Conservation (phyloP, 2,113 vertebrate genomes). For the Cheilinus undulatus region DNA sequence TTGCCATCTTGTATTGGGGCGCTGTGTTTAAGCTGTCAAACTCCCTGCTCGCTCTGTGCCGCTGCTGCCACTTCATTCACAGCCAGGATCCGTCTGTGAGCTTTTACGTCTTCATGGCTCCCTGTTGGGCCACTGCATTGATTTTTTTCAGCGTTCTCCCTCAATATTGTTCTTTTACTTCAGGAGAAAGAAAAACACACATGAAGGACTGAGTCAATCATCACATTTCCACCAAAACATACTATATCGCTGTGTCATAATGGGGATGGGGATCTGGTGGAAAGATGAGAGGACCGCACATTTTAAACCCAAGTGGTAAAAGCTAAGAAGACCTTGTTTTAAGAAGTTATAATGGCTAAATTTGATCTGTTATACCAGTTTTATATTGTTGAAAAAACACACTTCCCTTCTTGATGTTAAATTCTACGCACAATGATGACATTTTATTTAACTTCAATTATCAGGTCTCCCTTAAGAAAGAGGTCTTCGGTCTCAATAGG, state of each 20-base stretch:
- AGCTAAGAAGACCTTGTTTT: no score
- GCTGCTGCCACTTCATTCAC: constrained; percentile 45
- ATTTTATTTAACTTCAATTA: no score
- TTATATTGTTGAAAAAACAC: no score
- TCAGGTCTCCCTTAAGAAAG: no score
- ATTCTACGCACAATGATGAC: no score
- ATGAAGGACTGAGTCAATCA: background rate
- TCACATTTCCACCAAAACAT: background rate
- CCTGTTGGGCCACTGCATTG: constrained; percentile 3
- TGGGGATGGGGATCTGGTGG: no score
- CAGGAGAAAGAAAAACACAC: constrained; percentile 16
- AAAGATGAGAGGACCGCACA: no score
- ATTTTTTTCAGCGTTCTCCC: constrained; percentile 11
- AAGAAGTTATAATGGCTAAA: no score
- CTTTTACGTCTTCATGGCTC: constrained; percentile 19
- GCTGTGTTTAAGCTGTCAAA: constrained; percentile 50
- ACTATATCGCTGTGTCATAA: background rate
- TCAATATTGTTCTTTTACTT: constrained; percentile 1
- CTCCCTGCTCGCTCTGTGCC: constrained; percentile 25
- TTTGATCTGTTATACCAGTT: no score
- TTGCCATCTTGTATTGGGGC: constrained; percentile 40
- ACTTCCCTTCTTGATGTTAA: no score
- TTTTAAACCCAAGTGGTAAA: no score
- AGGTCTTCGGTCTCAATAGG: no score
- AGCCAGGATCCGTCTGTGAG: constrained; percentile 23